phyloP scores from a whole-genome alignment of 92 coral and sea anemone genomes.

The Porites rus region DNA sequence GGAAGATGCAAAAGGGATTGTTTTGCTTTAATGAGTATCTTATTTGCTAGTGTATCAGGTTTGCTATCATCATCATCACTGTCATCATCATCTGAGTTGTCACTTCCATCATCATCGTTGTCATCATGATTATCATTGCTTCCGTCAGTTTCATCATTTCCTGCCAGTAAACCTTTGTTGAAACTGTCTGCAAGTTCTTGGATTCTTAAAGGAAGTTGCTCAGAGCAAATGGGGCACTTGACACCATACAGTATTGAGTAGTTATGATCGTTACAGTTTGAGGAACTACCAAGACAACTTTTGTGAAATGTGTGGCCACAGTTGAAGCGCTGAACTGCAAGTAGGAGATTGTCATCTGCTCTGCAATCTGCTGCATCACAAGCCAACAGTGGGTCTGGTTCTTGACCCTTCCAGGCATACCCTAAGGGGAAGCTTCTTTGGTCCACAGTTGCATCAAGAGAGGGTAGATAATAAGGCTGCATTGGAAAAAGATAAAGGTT shows the following conservation, averaged over 20 bases:
- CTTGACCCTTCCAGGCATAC: conserved; percentile 31
- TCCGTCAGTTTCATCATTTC: no score
- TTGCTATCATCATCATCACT: no score
- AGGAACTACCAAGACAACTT: conserved; percentile 13
- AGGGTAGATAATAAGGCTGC: background rate
- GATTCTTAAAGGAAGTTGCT: background rate
- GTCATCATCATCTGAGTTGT: no score
- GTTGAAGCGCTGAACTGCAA: conserved; percentile 25
- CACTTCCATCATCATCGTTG: no score
- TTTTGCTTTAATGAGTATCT: no score
- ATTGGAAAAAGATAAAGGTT: no score
- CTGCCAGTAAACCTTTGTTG: background rate
- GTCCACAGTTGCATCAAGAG: conserved; percentile 53
- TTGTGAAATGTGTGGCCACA: conserved; percentile 64
- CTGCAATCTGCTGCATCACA: conserved; percentile 34
- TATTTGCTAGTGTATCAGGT: no score
- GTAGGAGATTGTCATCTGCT: background rate
- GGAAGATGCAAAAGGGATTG: no score
- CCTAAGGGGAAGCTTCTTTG: conserved; percentile 68
- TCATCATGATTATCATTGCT: no score
- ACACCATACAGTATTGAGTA: background rate
- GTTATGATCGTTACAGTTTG: background rate
- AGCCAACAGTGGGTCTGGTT: conserved; percentile 36
- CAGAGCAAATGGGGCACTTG: background rate
- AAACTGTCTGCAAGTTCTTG: background rate